Conservation (phyloP, 1,140 invertebrate species). For the Odontomachus brunneus region DNA sequence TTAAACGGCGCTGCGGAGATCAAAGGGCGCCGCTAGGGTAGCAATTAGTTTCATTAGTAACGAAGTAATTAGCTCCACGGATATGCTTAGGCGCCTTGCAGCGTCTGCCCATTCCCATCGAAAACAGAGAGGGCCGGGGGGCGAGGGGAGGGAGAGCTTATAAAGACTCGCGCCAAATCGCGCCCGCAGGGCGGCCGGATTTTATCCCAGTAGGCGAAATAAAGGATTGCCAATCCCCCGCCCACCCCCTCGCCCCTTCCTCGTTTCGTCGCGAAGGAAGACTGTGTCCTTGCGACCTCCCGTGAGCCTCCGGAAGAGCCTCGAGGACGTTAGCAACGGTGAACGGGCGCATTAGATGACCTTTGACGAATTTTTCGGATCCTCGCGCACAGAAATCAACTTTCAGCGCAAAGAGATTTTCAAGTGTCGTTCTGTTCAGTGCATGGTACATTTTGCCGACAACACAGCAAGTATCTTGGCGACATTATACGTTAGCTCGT, state of each 20-base stretch:
- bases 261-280: too few species aligned
- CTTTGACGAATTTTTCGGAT: too few species aligned
- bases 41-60: conserved; percentile 69
- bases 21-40: conserved; percentile 56
- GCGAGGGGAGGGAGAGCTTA: not conserved
- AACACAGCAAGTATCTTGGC: too few species aligned
- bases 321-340: not conserved
- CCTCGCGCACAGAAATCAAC: too few species aligned
- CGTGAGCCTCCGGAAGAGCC: too few species aligned
- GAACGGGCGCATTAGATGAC: too few species aligned
- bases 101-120: conserved; percentile 3
- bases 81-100: conserved; percentile 6
- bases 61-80: conserved; percentile 53
- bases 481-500: too few species aligned
- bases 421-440: too few species aligned
- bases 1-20: conserved; percentile 39
- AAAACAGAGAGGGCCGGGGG: not conserved
- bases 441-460: too few species aligned
- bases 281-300: too few species aligned
- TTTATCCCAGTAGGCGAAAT: conserved; percentile 13
- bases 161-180: conserved; percentile 36
- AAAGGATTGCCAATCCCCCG: not conserved
- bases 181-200: conserved; percentile 12
- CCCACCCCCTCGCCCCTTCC: too few species aligned
- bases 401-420: too few species aligned